These are phyloP conservation scores for Drosophila mayri DNA, from an alignment of 1,140 invertebrate genomes.

Conservation along the genomic window DNA sequence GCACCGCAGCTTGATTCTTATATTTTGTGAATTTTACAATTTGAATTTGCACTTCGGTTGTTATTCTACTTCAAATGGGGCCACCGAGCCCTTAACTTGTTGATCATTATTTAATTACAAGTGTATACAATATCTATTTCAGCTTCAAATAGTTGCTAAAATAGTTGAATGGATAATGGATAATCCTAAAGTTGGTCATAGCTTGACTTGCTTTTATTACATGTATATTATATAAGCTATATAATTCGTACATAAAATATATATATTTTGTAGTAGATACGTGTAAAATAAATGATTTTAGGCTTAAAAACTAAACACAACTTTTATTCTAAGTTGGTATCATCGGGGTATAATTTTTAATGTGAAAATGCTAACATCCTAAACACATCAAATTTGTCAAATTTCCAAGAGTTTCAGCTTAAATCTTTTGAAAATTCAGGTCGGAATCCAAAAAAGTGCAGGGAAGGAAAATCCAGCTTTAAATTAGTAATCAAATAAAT, in stretches of 20 bases:
- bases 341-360: neutral
- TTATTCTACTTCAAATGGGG: slow-evolving; percentile 21
- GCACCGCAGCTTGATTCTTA: slow-evolving; percentile 14
- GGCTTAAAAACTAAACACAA: slow-evolving; percentile 52
- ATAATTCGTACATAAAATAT: slow-evolving; percentile 48
- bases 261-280: slow-evolving; percentile 60
- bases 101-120: slow-evolving; percentile 45
- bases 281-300: slow-evolving; percentile 77
- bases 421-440: neutral
- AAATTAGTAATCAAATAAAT: neutral
- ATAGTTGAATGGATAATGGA: slow-evolving; percentile 27
- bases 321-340: neutral
- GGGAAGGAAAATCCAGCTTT: neutral
- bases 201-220: slow-evolving; percentile 50
- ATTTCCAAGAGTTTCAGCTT: too few species aligned
- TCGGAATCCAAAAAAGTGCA: neutral
- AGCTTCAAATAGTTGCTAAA: slow-evolving; percentile 42
- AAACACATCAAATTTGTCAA: neutral
- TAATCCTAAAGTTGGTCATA: slow-evolving; percentile 37
- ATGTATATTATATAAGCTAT: slow-evolving; percentile 65
- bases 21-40: slow-evolving; percentile 19
- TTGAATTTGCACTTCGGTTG: slow-evolving; percentile 16
- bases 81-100: slow-evolving; percentile 40
- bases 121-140: slow-evolving; percentile 29
- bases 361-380: neutral